These are phyloP conservation scores for Drosophila kanapiae DNA, from an alignment of 1,140 invertebrate genomes.

Conservation along the genomic window DNA sequence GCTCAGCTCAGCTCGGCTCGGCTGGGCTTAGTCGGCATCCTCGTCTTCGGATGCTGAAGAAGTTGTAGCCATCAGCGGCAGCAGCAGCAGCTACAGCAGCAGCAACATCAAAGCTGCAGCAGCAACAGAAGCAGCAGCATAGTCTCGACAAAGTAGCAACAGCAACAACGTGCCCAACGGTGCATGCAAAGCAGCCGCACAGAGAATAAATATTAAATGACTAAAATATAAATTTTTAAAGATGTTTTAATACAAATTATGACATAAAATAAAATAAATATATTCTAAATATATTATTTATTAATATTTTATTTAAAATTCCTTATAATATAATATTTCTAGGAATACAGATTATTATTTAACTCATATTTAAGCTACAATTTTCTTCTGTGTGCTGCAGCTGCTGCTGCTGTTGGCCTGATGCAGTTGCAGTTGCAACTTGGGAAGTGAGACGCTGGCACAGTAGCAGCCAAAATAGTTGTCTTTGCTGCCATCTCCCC, in stretches of 20 bases:
- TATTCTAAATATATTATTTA: background rate
- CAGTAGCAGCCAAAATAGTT: conserved; percentile 82
- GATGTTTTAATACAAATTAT: background rate
- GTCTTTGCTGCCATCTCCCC: conserved; percentile 28
- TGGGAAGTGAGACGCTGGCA: conserved; percentile 56
- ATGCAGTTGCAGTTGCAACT: conserved; percentile 29
- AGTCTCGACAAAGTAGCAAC: conserved; percentile 2
- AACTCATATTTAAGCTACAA: background rate
- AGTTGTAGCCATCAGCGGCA: conserved; percentile 52
- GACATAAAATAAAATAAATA: background rate
- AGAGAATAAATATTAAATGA: background rate
- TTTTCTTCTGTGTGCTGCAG: conserved; percentile 4
- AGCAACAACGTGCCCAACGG: conserved; percentile 65
- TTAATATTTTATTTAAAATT: background rate
- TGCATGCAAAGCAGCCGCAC: conserved; percentile 58
- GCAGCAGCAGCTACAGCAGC: conserved; percentile 18
- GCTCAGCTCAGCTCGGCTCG: conserved; percentile 17
- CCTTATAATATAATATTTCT: background rate
- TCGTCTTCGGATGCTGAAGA: conserved; percentile 63
- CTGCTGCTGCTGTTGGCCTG: conserved; percentile 10
- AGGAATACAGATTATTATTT: background rate
- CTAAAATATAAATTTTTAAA: too few species aligned
- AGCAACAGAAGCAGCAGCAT: conserved; percentile 16
- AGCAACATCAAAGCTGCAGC: conserved; percentile 34
- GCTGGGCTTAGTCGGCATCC: conserved; percentile 22